phyloP scores from a whole-genome alignment of 2,888 invertebrate species.

The Sabellastarte sp. region DNA sequence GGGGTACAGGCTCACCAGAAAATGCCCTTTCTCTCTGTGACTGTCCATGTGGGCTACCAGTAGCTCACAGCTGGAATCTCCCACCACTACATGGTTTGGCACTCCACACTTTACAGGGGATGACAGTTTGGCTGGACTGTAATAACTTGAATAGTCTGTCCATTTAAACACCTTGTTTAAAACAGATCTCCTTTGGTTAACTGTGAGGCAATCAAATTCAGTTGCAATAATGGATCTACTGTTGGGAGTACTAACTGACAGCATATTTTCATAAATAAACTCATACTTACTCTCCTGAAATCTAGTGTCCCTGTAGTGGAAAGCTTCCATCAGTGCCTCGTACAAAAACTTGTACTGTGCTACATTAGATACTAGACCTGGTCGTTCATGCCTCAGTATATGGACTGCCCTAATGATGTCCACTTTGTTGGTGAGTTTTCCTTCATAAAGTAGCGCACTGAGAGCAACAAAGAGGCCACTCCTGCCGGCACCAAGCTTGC shows the following conservation, averaged over 20 bases:
- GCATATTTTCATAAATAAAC: constrained; percentile 7
- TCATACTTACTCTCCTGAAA: constrained; percentile 5
- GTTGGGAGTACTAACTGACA: not conserved
- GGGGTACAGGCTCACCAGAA: not conserved
- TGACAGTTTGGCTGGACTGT: not conserved
- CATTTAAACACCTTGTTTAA: not conserved
- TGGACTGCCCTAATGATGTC: constrained; percentile 21
- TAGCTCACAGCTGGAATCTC: not conserved
- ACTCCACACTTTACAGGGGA: too few relatives aligned
- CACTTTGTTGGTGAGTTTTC: constrained; percentile 14
- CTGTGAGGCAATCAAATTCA: not conserved
- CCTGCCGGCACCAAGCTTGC: constrained; percentile 24
- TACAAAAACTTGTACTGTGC: constrained; percentile 27
- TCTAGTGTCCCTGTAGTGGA: constrained; percentile 12
- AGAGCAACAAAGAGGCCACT: constrained; percentile 28
- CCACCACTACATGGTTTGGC: not conserved
- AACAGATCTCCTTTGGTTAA: not conserved
- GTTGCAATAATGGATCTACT: not conserved
- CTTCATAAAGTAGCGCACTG: constrained; percentile 20
- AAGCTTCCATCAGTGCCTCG: constrained; percentile 20
- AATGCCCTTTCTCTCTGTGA: not conserved
- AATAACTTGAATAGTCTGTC: not conserved
- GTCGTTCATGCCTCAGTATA: constrained; percentile 17
- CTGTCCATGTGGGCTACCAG: not conserved
- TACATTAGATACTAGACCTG: constrained; percentile 15